Conservation (phyloP, 2,888 invertebrate species). For the Microctonus hyperodae region DNA sequence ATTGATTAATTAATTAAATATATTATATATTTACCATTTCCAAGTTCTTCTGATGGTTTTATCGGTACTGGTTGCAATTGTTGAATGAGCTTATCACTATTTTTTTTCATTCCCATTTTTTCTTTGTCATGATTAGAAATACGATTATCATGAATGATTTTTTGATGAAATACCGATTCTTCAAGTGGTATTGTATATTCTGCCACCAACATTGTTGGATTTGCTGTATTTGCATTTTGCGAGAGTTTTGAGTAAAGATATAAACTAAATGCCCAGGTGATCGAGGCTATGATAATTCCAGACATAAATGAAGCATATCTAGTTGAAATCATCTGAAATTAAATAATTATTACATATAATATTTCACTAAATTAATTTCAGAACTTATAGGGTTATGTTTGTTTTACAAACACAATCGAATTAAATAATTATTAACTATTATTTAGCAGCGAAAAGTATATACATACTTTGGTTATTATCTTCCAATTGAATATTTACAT, state of each 20-base stretch:
- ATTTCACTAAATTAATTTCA: neutral
- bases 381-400: neutral
- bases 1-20: constrained; percentile 4
- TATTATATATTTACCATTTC: constrained; percentile 52
- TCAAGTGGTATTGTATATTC: constrained; percentile 45
- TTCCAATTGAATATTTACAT: neutral
- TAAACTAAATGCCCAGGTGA: constrained; percentile 77
- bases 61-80: constrained; percentile 63
- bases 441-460: neutral
- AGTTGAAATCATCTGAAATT: constrained; percentile 55
- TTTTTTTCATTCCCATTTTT: constrained; percentile 48
- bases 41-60: constrained; percentile 53
- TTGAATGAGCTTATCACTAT: constrained; percentile 63
- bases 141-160: constrained; percentile 41
- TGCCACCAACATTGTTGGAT: constrained; percentile 61
- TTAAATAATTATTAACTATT: neutral
- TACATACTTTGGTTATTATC: neutral
- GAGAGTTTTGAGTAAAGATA: constrained; percentile 75
- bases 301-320: constrained; percentile 71
- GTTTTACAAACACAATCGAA: too few relatives aligned
- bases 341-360: neutral
- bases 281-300: constrained; percentile 76
- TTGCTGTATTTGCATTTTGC: constrained; percentile 52
- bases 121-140: constrained; percentile 36
- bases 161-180: constrained; percentile 48